phyloP scores from a whole-genome alignment of 2,113 vertebrate genomes.

The Rhizomys pruinosus region DNA sequence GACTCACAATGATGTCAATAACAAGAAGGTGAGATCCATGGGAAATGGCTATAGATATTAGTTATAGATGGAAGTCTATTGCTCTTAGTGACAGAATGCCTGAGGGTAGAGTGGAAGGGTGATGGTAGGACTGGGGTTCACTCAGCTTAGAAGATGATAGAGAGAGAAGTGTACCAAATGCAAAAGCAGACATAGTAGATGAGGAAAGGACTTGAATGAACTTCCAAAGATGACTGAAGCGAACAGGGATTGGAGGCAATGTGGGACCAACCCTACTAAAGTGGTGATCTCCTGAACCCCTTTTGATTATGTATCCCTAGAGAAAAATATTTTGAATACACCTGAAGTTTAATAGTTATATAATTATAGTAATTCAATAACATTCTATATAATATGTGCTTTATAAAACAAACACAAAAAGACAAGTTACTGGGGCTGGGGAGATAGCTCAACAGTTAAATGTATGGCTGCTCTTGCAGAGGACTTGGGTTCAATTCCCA shows the following conservation, averaged over 20 bases:
- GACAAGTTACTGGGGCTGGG: slow-evolving; percentile 2
- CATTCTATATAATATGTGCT: neutral
- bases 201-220: neutral
- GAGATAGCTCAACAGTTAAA: too few species aligned
- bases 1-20: neutral
- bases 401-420: slow-evolving; percentile 31
- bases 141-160: neutral
- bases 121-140: neutral
- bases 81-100: neutral
- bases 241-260: neutral
- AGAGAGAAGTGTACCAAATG: neutral
- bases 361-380: slow-evolving; percentile 40
- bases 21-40: neutral
- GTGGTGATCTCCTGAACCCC: neutral
- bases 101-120: neutral
- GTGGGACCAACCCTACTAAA: neutral
- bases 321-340: neutral
- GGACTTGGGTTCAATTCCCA: too few species aligned
- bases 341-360: slow-evolving; percentile 28
- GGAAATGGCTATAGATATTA: neutral
- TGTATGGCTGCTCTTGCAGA: too few species aligned
- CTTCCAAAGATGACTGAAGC: neutral
- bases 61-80: neutral
- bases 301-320: neutral
- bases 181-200: neutral